Base-by-base conservation (phyloP, 2,113 vertebrate species). In the Entelurus aequoreus region DNA sequence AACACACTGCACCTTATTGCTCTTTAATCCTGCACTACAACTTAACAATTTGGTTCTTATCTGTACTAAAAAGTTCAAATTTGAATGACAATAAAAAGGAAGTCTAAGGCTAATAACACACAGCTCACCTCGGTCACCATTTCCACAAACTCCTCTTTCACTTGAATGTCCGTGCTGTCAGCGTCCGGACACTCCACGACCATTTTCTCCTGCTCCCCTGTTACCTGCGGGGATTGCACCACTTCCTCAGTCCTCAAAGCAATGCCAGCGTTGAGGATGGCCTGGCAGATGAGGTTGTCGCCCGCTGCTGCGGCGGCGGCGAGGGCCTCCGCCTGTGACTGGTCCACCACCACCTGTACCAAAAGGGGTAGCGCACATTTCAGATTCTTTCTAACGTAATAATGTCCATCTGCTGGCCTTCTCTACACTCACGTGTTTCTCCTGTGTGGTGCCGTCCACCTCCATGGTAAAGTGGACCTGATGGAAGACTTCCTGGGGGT, bases 401-500 rank as follows among this genome's bases (percentile, higher is more conserved):
- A 14, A 4, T 15, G 5, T 38, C 2, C 16, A n/a, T 10, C 37
- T 13, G 0, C 46, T 0, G 4, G 46, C 1, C 14, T 56, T 37
- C 62, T 44, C 28, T 60, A 15, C 8, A 37, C 72, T 46, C 15
- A 87, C 90, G 78, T 89, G 88, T 54, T 90, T 86, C 40, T 85
- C 82, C 48, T 89, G 81, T 6, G 75, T 88, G 6, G 80, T 69
- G 66, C 86, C 78, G 57, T 91, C 85, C 60, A 89, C 92, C 76
- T 94, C 93, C 92, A 99, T 92, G 75, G 95, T 94, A 36, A 98
- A 93, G 0, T 95, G 94, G 58, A 96, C 93, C 69, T 95, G 91
- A 0, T 94, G 94, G 42, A 98, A 90, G 48, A 95, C 86, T 0
- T 95, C 95, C 69, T 93, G 94, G 56, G 94, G 92, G 5, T 90